phyloP scores from a whole-genome alignment of 2,797 vertebrate species.

The Acomys russatus region DNA sequence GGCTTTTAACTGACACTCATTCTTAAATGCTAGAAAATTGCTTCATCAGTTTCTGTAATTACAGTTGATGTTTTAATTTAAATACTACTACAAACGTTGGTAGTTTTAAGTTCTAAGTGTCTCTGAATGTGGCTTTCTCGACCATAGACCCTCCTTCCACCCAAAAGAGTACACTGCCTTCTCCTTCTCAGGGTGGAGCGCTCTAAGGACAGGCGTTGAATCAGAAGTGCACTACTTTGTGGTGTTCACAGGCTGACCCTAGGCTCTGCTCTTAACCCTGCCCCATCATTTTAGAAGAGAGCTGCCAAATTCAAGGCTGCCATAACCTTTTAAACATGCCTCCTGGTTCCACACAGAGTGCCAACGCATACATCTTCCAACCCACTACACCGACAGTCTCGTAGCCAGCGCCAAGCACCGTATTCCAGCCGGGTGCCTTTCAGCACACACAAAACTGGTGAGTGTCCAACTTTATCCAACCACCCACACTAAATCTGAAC shows the following conservation, averaged over 20 bases:
- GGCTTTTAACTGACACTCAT: slow-evolving; percentile 55
- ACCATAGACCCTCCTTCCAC: neutral
- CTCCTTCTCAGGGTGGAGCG: slow-evolving; percentile 28
- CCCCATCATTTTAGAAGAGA: slow-evolving; percentile 59
- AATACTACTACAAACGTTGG: slow-evolving; percentile 59
- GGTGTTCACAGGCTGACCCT: slow-evolving; percentile 44
- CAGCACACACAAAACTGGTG: slow-evolving; percentile 76
- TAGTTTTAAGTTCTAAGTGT: slow-evolving; percentile 54
- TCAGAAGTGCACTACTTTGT: slow-evolving; percentile 27
- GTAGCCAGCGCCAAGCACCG: slow-evolving; percentile 27
- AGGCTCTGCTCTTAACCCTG: slow-evolving; percentile 62
- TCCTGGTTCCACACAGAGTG: slow-evolving; percentile 71
- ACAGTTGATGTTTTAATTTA: slow-evolving; percentile 60
- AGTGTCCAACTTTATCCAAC: slow-evolving; percentile 72
- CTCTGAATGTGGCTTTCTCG: slow-evolving; percentile 64
- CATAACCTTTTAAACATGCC: slow-evolving; percentile 77
- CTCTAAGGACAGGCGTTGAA: slow-evolving; percentile 15
- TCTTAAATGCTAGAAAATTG: slow-evolving; percentile 45
- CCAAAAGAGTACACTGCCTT: slow-evolving; percentile 44
- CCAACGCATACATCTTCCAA: slow-evolving; percentile 77
- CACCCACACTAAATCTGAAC: slow-evolving; percentile 72
- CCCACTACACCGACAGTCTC: slow-evolving; percentile 67
- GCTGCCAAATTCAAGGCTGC: slow-evolving; percentile 76
- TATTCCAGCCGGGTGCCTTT: slow-evolving; percentile 70
- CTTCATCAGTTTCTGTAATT: slow-evolving; percentile 64